Percentiles rank a stretch among this genome's conserved stretches.
These are phyloP conservation scores for Ormyrus nitidulus DNA, from an alignment of 2,888 invertebrate species.

Conservation along the genomic window DNA sequence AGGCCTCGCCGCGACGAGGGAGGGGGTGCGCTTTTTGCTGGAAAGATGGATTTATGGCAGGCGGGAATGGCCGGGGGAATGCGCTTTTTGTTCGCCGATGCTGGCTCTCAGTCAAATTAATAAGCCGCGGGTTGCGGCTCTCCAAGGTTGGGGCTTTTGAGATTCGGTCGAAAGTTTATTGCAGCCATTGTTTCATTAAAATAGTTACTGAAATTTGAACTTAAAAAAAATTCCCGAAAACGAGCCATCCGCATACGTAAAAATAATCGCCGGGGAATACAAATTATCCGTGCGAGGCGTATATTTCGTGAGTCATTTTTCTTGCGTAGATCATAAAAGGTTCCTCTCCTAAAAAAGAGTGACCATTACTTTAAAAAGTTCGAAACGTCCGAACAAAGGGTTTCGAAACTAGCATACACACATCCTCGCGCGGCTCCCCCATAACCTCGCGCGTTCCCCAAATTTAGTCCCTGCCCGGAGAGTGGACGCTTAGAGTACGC, in stretches of 20 bases:
- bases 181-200: no score
- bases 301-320: background rate
- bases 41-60: no score
- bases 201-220: background rate
- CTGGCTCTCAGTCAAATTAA: no score
- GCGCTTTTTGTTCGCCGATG: no score
- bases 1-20: no score
- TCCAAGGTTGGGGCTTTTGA: no score
- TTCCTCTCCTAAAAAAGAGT: background rate
- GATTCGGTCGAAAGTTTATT: no score
- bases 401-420: background rate
- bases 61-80: no score
- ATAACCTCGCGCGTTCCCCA: background rate
- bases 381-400: background rate
- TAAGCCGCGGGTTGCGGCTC: no score
- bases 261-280: background rate
- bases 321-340: background rate
- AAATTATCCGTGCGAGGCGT: background rate
- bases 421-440: background rate
- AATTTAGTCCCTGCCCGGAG: slow-evolving; percentile 1
- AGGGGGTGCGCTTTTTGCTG: no score
- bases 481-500: background rate
- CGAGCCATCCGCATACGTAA: no score
- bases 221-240: background rate
- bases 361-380: no score